phyloP scores from a whole-genome alignment of 1,140 invertebrate genomes.

The Thaumatotibia leucotreta region DNA sequence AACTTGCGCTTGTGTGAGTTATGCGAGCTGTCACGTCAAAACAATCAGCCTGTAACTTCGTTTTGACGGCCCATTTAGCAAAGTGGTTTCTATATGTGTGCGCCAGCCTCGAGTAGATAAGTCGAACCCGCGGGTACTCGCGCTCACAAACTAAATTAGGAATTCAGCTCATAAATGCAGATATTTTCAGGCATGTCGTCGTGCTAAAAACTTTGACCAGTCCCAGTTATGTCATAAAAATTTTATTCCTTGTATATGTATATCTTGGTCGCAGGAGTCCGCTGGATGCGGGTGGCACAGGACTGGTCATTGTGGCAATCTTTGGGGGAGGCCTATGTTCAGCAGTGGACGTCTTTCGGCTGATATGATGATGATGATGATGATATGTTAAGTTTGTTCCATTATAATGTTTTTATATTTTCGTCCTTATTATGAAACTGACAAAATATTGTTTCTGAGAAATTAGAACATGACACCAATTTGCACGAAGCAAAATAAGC shows the following conservation, averaged over 20 bases:
- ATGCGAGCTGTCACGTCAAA: slow-evolving; percentile 12
- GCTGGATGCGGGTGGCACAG: too few relatives aligned
- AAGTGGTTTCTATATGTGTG: slow-evolving; percentile 10
- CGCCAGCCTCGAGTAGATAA: slow-evolving; percentile 2
- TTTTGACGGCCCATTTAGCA: slow-evolving; percentile 11
- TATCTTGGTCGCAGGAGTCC: not conserved
- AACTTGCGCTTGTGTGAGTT: slow-evolving; percentile 1
- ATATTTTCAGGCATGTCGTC: not conserved
- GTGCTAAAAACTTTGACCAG: not conserved
- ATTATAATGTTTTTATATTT: too few relatives aligned
- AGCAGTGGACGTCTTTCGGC: too few relatives aligned
- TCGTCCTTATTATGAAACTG: too few relatives aligned
- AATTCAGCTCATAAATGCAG: not conserved
- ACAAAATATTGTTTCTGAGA: not conserved
- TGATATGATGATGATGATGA: too few relatives aligned
- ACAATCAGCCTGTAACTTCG: slow-evolving; percentile 12
- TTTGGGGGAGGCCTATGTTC: too few relatives aligned
- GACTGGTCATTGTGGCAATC: too few relatives aligned
- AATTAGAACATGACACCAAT: not conserved
- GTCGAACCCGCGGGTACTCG: not conserved
- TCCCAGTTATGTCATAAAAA: not conserved
- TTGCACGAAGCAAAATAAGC: too few relatives aligned
- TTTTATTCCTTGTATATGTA: not conserved
- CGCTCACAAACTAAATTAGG: not conserved
- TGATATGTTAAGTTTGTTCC: too few relatives aligned